A percentile compares a stretch with the other conserved stretches of the same genome.
phyloP scores from a whole-genome alignment of 1,140 invertebrate species.

The Radopholus similis region DNA sequence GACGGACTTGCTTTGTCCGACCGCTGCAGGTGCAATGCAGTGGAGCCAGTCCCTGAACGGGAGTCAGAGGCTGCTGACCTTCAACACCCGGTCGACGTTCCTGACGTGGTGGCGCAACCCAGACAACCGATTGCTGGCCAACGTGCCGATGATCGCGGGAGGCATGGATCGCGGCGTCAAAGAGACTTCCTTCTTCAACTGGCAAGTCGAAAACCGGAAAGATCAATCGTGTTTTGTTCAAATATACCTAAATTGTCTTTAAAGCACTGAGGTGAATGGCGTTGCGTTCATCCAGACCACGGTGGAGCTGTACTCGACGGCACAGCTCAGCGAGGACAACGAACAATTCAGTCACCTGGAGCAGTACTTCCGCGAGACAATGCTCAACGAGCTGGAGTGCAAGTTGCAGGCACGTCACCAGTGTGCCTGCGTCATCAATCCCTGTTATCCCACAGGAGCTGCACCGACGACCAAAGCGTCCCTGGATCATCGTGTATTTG shows the following conservation, averaged over 20 bases:
- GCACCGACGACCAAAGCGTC: neutral
- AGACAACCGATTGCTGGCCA: too few relatives aligned
- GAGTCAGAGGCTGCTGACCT: too few relatives aligned
- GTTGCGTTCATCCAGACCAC: conserved; percentile 12
- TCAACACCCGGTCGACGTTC: too few relatives aligned
- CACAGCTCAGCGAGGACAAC: neutral
- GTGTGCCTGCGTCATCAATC: neutral
- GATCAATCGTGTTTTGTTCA: neutral
- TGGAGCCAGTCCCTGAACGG: too few relatives aligned
- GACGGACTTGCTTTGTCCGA: too few relatives aligned
- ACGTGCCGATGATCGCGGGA: conserved; percentile 13
- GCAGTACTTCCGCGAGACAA: conserved; percentile 15
- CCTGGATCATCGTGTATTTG: too few relatives aligned
- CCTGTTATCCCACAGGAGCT: neutral
- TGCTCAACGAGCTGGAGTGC: conserved; percentile 20
- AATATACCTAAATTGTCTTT: neutral
- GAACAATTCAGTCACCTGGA: conserved; percentile 3
- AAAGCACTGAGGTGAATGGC: neutral
- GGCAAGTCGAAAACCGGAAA: too few relatives aligned
- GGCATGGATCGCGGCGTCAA: neutral
- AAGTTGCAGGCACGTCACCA: neutral
- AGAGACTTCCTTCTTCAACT: conserved; percentile 9
- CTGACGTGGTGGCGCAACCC: too few relatives aligned
- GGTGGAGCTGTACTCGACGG: conserved; percentile 2
- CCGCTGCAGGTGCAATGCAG: too few relatives aligned